Base-by-base conservation (phyloP, 2,888 invertebrate species). In the Eupithecia insigniata region DNA sequence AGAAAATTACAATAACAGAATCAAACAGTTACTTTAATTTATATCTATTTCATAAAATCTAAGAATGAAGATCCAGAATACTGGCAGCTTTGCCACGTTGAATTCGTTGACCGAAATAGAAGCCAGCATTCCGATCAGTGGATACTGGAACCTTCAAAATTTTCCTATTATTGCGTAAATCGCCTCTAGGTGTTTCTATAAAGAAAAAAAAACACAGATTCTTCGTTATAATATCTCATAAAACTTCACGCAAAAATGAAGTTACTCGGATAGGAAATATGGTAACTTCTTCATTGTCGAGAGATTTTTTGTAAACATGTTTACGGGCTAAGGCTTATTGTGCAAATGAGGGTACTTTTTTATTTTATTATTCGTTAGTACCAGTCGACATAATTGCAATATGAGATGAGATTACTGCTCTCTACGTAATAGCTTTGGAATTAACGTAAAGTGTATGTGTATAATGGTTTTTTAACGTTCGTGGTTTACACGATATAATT, bases 291-390 rank as follows among this genome's bases (percentile, higher is more conserved):
- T 12, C 65, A 43, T 39, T 71, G 62, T 32, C 7, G 4, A 67
- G 18, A 51, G 34, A n/a, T 22, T 62, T 64, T 81, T 76, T 74
- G 82, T 84, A 84, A 85, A 85, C 83, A 85, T 85, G 85, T 85
- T 85, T 84, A 83, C 85, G 76, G 72, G 76, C 75, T 73, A 55
- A 72, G 76, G 72, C 73, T 74, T 76, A 76, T 74, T 73, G 78
- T 71, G 69, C 58, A 78, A 81, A 81, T 79, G 74, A 76, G 74
- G 78, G 80, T 78, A 74, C 75, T 81, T 81, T 81, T 81, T 74
- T 55, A 74, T 77, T 77, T 73, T 76, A 74, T 78, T 78, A 74
- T 75, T 70, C 67, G 55, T 65, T 43, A 64, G 68, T 70, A 73
- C 46, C 69, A 68, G 73, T 73, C 55, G 51, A 78, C 76, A 78